Percentiles rank a stretch among this genome's conserved stretches.
These are phyloP conservation scores for Stigmatopora nigra DNA, from an alignment of 2,113 vertebrate species.

Conservation along the genomic window DNA sequence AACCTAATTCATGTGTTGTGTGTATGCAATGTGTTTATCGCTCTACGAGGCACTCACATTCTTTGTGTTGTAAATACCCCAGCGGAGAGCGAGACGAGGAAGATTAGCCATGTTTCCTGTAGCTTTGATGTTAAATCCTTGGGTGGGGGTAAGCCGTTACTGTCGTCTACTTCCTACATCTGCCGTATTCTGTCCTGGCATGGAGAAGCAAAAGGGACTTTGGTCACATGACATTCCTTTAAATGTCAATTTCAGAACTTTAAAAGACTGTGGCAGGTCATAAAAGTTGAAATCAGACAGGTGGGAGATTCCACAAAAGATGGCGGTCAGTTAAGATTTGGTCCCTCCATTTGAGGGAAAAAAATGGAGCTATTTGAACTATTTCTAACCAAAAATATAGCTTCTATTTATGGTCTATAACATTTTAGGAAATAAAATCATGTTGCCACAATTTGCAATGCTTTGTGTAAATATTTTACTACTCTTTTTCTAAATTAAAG, in stretches of 20 bases:
- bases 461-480: background rate
- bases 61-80: constrained; percentile 48
- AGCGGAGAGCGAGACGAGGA: constrained; percentile 50
- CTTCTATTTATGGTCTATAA: background rate
- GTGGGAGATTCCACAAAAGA: background rate
- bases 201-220: constrained; percentile 12
- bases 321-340: background rate
- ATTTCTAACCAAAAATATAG: background rate
- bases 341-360: background rate
- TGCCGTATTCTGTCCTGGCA: constrained; percentile 50
- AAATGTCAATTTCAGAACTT: background rate
- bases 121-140: constrained; percentile 66
- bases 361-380: too few relatives aligned
- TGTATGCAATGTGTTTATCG: constrained; percentile 33
- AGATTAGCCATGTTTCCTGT: constrained; percentile 67
- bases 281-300: background rate
- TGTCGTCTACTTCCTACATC: constrained; percentile 53
- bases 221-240: background rate
- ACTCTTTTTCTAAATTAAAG: too few relatives aligned
- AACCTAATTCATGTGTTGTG: constrained; percentile 32
- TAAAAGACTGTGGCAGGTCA: too few relatives aligned
- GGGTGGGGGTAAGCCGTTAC: constrained; percentile 45
- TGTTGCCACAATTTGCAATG: too few relatives aligned
- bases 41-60: constrained; percentile 30
- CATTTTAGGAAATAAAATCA: background rate